Percentiles rank a stretch among this genome's conserved stretches.
phyloP scores from a whole-genome alignment of 2,888 invertebrate species.

The Zygothrica quintamaculata region DNA sequence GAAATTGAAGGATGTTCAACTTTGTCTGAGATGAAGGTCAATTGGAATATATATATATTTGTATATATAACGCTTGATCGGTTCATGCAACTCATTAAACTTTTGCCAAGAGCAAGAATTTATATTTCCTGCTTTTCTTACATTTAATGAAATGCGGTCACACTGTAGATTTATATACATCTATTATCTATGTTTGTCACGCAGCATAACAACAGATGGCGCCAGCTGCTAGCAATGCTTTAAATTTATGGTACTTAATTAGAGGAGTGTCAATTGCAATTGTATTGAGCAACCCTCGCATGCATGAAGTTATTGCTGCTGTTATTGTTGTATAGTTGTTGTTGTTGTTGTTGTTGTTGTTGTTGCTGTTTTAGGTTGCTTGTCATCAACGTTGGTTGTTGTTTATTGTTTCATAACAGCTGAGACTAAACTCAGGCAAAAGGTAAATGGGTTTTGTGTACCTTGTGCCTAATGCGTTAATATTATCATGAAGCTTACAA shows the following conservation, averaged over 20 bases:
- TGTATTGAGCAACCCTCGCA: conserved; percentile 37
- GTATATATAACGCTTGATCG: too few relatives aligned
- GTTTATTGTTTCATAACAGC: conserved; percentile 78
- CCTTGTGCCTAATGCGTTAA: conserved; percentile 79
- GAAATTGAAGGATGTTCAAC: too few relatives aligned
- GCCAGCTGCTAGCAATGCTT: not conserved
- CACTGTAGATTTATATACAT: too few relatives aligned
- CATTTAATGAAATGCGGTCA: too few relatives aligned
- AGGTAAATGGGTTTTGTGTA: conserved; percentile 77
- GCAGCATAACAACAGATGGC: conserved; percentile 1
- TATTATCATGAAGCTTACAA: conserved; percentile 67
- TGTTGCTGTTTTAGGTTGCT: conserved; percentile 32
- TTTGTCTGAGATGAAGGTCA: too few relatives aligned
- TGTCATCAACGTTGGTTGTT: conserved; percentile 62
- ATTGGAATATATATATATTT: too few relatives aligned
- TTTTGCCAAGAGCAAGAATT: too few relatives aligned
- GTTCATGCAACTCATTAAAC: too few relatives aligned
- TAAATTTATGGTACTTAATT: not conserved
- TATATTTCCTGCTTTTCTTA: too few relatives aligned
- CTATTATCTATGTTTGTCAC: too few relatives aligned
- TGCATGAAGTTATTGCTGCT: conserved; percentile 30
- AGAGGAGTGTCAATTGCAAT: conserved; percentile 5
- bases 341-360: conserved; percentile 7
- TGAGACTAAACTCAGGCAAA: conserved; percentile 65
- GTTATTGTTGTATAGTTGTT: conserved; percentile 8